phyloP scores from a whole-genome alignment of 2,797 vertebrate genomes.

The Diplodus sargus region DNA sequence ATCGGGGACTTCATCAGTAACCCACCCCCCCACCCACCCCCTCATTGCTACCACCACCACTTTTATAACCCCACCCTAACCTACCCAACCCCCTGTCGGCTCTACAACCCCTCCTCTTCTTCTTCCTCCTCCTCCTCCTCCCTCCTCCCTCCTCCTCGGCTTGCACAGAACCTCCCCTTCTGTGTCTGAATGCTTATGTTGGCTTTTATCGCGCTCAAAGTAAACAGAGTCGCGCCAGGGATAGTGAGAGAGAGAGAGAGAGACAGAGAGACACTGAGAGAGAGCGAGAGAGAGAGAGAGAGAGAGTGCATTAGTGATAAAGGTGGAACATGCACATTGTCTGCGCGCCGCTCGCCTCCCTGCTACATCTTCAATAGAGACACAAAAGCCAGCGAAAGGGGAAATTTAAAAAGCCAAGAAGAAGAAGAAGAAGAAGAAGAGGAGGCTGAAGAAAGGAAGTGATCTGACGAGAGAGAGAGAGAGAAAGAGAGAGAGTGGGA shows the following conservation, averaged over 20 bases:
- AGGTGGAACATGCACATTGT: constrained; percentile 78
- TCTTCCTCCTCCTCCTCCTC: constrained; percentile 19
- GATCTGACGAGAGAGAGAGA: constrained; percentile 54
- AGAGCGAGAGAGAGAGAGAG: constrained; percentile 29
- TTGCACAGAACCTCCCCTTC: constrained; percentile 82
- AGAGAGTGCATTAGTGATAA: constrained; percentile 67
- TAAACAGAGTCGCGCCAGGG: constrained; percentile 81
- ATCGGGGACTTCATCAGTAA: constrained; percentile 72
- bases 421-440: constrained; percentile 56
- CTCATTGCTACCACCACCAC: constrained; percentile 51
- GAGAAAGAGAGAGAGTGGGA: constrained; percentile 21
- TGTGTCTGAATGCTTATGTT: constrained; percentile 84
- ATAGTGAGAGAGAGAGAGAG: constrained; percentile 64
- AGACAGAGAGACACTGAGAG: constrained; percentile 27
- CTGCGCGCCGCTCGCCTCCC: constrained; percentile 70
- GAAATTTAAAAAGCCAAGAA: constrained; percentile 60
- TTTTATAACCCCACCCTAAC: constrained; percentile 70
- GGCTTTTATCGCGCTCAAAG: constrained; percentile 84
- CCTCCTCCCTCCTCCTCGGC: constrained; percentile 59
- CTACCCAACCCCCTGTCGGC: constrained; percentile 71
- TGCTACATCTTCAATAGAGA: constrained; percentile 74
- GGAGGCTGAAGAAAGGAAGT: constrained; percentile 57
- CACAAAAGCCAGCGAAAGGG: constrained; percentile 62
- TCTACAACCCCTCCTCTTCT: constrained; percentile 64
- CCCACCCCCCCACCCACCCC: constrained; percentile 71